A percentile compares a stretch with the other conserved stretches of the same genome.
Conservation (phyloP, 2,113 vertebrate species). For the Ceyx margarethae region DNA sequence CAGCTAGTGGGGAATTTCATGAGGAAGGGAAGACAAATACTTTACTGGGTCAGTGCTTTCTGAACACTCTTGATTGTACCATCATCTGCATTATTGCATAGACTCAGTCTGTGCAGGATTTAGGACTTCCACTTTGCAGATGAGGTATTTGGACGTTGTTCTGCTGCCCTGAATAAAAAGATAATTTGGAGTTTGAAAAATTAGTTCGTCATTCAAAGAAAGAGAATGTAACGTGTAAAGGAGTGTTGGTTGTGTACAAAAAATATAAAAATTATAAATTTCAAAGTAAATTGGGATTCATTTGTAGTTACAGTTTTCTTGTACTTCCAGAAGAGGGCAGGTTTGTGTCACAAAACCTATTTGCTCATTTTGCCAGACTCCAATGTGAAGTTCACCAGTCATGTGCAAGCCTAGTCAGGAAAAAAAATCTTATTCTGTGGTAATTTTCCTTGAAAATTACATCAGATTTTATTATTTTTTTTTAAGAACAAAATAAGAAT, state of each 20-base stretch:
- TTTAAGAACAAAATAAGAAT: background rate
- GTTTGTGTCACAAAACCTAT: background rate
- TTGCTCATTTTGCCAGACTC: accelerated
- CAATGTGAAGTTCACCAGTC: background rate
- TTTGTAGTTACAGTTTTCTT: background rate
- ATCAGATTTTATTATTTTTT: background rate
- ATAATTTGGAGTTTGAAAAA: background rate
- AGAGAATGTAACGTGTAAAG: background rate
- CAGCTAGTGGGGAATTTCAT: background rate
- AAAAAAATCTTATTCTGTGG: background rate
- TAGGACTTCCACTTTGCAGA: background rate
- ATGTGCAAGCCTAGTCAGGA: background rate
- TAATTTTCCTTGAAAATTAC: background rate
- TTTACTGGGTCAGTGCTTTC: background rate
- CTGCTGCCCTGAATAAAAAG: background rate
- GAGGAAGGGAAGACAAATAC: background rate
- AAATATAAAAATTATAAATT: accelerated
- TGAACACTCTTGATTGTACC: background rate
- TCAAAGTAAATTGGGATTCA: background rate
- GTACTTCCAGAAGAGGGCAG: slow-evolving; percentile 58
- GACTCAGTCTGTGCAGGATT: background rate
- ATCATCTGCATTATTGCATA: background rate
- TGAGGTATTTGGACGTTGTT: background rate
- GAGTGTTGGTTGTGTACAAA: background rate
- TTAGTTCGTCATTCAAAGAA: background rate